A percentile compares a stretch with the other conserved stretches of the same genome.
These are phyloP conservation scores for Synergus japonicus DNA, from an alignment of 2,888 invertebrate genomes.

Conservation along the genomic window DNA sequence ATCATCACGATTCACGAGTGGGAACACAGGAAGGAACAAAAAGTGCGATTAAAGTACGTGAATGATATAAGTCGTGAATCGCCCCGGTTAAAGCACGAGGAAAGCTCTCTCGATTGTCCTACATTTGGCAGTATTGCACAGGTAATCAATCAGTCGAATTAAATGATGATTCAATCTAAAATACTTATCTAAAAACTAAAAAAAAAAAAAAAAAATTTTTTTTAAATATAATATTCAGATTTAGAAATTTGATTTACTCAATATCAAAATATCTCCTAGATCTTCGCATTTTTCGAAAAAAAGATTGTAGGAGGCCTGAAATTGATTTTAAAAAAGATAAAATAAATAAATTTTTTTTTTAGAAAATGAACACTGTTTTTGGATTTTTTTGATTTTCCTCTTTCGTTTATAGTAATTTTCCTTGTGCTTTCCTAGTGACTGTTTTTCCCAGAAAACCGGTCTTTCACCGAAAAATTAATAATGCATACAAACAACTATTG, in stretches of 20 bases:
- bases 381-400: not conserved
- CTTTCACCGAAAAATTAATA: not conserved
- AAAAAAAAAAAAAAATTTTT: not conserved
- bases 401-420: not conserved
- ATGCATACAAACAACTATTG: not conserved
- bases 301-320: not conserved
- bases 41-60: not conserved
- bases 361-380: not conserved
- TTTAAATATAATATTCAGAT: not conserved
- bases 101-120: slow-evolving; percentile 19
- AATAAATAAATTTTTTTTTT: not conserved
- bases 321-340: not conserved
- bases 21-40: not conserved
- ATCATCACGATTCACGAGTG: not conserved
- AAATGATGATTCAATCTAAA: slow-evolving; percentile 4
- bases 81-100: slow-evolving; percentile 21
- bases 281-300: no score
- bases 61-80: not conserved
- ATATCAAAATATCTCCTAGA: no score
- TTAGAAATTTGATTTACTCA: not conserved
- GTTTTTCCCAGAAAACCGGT: not conserved
- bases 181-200: not conserved
- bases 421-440: slow-evolving; percentile 20
- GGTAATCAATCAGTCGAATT: not conserved
- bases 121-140: slow-evolving; percentile 6